Conservation (phyloP, 2,113 vertebrate genomes). For the Rhea americana region DNA sequence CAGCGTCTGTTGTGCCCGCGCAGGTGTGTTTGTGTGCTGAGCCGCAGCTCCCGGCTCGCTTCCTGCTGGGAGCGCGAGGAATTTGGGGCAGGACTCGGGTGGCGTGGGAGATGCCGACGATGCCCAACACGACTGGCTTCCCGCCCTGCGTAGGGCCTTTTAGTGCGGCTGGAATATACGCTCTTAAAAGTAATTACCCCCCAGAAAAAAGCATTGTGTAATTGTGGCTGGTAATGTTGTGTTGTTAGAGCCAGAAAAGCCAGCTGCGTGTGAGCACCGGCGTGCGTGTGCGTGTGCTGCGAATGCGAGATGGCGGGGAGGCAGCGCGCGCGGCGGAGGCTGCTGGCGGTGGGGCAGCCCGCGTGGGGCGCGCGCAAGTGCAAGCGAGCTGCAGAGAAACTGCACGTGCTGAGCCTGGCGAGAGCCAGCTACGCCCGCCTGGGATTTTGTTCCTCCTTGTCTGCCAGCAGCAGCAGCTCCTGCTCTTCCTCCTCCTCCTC, state of each 20-base stretch:
- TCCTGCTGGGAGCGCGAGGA: background rate
- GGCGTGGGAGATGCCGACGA: rapidly evolving
- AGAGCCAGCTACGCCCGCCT: background rate
- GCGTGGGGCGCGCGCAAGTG: rapidly evolving
- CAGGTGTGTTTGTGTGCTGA: background rate
- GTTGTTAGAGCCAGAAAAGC: background rate
- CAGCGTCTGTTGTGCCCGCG: background rate
- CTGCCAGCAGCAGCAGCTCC: background rate
- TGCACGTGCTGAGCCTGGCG: background rate
- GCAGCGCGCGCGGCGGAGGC: rapidly evolving
- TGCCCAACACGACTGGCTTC: background rate
- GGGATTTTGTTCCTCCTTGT: background rate
- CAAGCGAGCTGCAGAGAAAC: too few species aligned
- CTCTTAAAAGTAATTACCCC: background rate
- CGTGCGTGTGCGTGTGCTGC: rapidly evolving
- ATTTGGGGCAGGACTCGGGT: rapidly evolving
- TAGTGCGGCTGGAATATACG: rapidly evolving
- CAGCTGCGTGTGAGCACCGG: background rate
- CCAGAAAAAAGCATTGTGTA: background rate
- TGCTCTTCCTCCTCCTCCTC: background rate
- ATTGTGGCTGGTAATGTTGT: background rate
- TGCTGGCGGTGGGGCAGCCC: background rate
- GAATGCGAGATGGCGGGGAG: background rate
- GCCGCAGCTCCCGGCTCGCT: rapidly evolving
- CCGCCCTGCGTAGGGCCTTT: rapidly evolving